These are phyloP conservation scores for Drosophila suboccidentalis DNA, from an alignment of 2,888 invertebrate species.

Conservation along the genomic window DNA sequence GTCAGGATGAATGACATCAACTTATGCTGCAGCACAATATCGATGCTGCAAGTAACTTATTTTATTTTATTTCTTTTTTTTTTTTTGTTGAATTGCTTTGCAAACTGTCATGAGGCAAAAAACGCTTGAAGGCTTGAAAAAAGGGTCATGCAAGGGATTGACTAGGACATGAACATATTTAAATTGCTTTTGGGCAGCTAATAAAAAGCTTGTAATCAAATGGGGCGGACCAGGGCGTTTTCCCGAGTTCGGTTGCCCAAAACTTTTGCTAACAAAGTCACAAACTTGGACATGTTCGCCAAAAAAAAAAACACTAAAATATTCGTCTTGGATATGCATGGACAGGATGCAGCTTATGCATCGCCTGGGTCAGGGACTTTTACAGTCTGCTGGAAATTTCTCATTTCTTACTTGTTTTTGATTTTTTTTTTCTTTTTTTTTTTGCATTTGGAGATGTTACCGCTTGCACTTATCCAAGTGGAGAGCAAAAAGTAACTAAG, in stretches of 20 bases:
- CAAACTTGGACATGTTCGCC: conserved; percentile 66
- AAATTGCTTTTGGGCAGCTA: conserved; percentile 77
- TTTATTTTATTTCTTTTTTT: conserved; percentile 4
- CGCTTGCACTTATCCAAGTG: conserved; percentile 66
- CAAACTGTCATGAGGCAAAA: conserved; percentile 23
- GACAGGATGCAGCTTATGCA: conserved; percentile 47
- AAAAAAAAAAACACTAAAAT: conserved; percentile 43
- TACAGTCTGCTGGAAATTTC: conserved; percentile 46
- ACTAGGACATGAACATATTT: conserved; percentile 70
- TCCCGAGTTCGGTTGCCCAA: conserved; percentile 22
- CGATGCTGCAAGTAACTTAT: conserved; percentile 40
- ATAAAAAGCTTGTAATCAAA: conserved; percentile 77
- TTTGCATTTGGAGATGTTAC: conserved; percentile 14
- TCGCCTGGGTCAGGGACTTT: conserved; percentile 44
- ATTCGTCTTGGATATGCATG: conserved; percentile 75
- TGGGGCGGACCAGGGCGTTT: conserved; percentile 32
- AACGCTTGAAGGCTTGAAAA: conserved; percentile 58
- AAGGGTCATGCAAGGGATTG: conserved; percentile 59
- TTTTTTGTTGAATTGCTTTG: conserved; percentile 22
- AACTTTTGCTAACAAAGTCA: conserved; percentile 64
- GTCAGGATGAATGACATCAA: conserved; percentile 55
- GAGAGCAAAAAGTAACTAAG: conserved; percentile 72
- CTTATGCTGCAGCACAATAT: conserved; percentile 58
- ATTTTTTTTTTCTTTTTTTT: conserved; percentile 7
- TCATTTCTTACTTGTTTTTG: conserved; percentile 19